These are phyloP conservation scores for Saxidomus purpurata DNA, from an alignment of 1,140 invertebrate species.

Conservation along the genomic window DNA sequence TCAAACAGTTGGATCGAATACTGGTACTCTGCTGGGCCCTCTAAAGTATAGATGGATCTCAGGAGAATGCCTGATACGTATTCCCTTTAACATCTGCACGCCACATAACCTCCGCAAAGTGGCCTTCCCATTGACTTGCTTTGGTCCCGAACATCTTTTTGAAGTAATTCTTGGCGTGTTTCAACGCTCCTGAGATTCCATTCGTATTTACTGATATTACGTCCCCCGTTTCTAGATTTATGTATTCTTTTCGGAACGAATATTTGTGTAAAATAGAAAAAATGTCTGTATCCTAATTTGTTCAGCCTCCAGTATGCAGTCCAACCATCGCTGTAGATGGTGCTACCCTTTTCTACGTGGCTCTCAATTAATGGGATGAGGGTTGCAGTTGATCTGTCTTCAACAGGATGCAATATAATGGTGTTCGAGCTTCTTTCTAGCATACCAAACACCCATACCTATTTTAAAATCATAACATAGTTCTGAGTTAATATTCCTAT, in stretches of 20 bases:
- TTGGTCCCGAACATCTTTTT: not conserved
- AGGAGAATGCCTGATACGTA: not conserved
- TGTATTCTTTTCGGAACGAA: too few relatives aligned
- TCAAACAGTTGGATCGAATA: not conserved
- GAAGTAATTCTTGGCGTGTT: not conserved
- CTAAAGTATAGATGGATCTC: not conserved
- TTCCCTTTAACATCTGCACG: not conserved
- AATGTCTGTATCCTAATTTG: not conserved
- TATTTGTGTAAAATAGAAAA: too few relatives aligned
- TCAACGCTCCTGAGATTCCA: not conserved
- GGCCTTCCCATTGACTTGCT: not conserved
- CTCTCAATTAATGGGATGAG: not conserved
- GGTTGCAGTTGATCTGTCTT: not conserved
- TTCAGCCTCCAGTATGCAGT: not conserved
- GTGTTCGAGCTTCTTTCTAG: not conserved
- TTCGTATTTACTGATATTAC: too few relatives aligned
- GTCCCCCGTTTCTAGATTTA: too few relatives aligned
- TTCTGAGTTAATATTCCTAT: too few relatives aligned
- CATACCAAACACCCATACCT: not conserved
- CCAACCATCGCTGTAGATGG: not conserved
- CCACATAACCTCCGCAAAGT: not conserved
- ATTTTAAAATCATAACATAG: not conserved
- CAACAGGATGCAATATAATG: not conserved
- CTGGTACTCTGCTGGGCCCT: not conserved
- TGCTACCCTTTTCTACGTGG: not conserved